Evolutionary conservation across 2,113 vertebrate species (phyloP).

Genomic region (Aspidoscelis tigris): DNA sequence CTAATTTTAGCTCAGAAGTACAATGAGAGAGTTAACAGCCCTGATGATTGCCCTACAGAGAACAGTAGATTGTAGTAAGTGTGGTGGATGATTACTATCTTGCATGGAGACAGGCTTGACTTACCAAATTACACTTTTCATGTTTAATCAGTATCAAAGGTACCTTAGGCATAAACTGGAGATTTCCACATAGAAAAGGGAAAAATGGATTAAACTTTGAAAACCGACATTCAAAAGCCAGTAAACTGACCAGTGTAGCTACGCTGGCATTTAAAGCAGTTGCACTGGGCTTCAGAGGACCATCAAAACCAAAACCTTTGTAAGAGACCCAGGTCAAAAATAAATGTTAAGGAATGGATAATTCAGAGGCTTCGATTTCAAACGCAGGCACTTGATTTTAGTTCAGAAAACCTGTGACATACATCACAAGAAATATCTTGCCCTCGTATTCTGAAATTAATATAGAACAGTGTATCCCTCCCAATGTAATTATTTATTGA

Average conservation of each 20-base stretch:
- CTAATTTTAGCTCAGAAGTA: constrained; percentile 55
- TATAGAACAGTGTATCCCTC: neutral
- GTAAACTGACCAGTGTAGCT: constrained; percentile 19
- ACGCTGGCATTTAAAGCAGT: neutral
- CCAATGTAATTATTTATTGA: neutral
- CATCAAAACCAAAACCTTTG: neutral
- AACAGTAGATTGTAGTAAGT: constrained; percentile 44
- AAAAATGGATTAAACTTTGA: constrained; percentile 34
- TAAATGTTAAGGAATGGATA: neutral
- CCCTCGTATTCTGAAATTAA: neutral
- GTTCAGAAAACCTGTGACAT: neutral
- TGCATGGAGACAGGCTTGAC: constrained; percentile 51
- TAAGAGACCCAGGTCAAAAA: neutral
- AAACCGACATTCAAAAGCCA: neutral
- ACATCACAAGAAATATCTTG: neutral
- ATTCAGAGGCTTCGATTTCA: neutral
- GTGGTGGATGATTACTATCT: constrained; percentile 34
- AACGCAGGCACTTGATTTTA: neutral
- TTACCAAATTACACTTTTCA: constrained; percentile 58
- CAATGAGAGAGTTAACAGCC: constrained; percentile 36
- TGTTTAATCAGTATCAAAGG: constrained; percentile 49
- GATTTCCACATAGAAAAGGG: constrained; percentile 37
- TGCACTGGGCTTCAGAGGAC: neutral
- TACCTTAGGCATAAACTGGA: constrained; percentile 23
- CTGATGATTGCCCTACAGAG: constrained; percentile 29